Conservation (phyloP, 2,888 invertebrate species). For the Auanema freiburgensis region DNA sequence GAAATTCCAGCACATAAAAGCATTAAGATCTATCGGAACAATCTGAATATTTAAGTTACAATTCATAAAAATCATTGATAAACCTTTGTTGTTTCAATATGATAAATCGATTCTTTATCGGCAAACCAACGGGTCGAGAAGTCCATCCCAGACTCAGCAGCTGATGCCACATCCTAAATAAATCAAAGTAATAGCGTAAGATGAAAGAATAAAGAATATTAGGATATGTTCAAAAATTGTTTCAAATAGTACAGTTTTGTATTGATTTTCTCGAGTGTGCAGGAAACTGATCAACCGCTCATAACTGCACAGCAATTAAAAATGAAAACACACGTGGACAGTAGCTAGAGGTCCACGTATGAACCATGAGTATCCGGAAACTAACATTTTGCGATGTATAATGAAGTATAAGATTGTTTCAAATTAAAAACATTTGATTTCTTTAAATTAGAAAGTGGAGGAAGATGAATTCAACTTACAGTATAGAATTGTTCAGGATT, state of each 20-base stretch:
- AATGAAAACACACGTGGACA: too few species aligned
- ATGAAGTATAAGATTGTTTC: too few species aligned
- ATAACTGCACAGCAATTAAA: too few species aligned
- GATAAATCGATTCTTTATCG: slow-evolving; percentile 33
- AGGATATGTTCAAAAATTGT: too few species aligned
- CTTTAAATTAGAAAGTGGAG: neutral
- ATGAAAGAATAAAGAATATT: neutral
- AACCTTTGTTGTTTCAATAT: slow-evolving; percentile 70
- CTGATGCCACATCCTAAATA: slow-evolving; percentile 40
- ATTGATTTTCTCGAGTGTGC: too few species aligned
- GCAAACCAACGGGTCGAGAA: slow-evolving; percentile 89
- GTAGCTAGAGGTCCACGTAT: too few species aligned
- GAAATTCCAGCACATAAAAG: slow-evolving; percentile 77
- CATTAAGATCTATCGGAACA: slow-evolving; percentile 81
- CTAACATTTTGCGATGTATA: too few species aligned
- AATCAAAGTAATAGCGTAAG: neutral
- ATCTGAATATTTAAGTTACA: slow-evolving; percentile 66
- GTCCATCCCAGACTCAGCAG: slow-evolving; percentile 92
- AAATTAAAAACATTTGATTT: neutral
- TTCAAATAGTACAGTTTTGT: too few species aligned
- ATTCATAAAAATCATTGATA: neutral
- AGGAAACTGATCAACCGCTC: too few species aligned
- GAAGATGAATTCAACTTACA: slow-evolving; percentile 13
- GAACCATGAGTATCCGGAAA: too few species aligned
- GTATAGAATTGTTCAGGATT: slow-evolving; percentile 35